Conservation (phyloP, 2,797 vertebrate species). For the Distichodus sexfasciatus region DNA sequence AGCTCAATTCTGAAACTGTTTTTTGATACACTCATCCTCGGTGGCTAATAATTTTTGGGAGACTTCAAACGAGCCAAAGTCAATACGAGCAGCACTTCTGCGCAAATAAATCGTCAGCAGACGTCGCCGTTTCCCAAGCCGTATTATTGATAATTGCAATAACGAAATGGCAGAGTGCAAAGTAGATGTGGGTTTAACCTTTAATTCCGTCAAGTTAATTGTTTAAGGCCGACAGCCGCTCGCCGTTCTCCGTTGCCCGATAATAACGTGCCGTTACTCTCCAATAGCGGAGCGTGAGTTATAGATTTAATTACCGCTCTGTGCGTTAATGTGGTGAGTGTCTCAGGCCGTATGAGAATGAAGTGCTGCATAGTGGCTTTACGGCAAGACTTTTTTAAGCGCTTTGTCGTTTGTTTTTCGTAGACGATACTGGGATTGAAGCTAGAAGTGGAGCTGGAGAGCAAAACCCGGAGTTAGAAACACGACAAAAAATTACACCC, state of each 20-base stretch:
- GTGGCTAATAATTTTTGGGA: too few species aligned
- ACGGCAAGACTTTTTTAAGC: not conserved
- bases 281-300: slow-evolving; percentile 28
- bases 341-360: not conserved
- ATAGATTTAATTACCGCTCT: slow-evolving; percentile 40
- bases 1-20: too few species aligned
- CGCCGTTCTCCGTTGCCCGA: not conserved
- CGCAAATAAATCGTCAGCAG: too few species aligned
- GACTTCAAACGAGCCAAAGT: too few species aligned
- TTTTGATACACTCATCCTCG: too few species aligned
- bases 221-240: slow-evolving; percentile 16
- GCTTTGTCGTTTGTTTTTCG: not conserved
- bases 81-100: too few species aligned
- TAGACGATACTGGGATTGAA: too few species aligned
- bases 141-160: too few species aligned
- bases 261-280: slow-evolving; percentile 28
- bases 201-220: slow-evolving; percentile 38
- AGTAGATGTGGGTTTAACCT: slow-evolving; percentile 6
- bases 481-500: too few species aligned
- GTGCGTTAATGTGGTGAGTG: slow-evolving; percentile 21
- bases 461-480: too few species aligned
- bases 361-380: not conserved
- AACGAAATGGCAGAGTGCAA: not conserved
- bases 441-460: too few species aligned
- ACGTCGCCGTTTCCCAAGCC: too few species aligned